phyloP scores from a whole-genome alignment of 2,113 vertebrate species.

The Coturnix japonica region DNA sequence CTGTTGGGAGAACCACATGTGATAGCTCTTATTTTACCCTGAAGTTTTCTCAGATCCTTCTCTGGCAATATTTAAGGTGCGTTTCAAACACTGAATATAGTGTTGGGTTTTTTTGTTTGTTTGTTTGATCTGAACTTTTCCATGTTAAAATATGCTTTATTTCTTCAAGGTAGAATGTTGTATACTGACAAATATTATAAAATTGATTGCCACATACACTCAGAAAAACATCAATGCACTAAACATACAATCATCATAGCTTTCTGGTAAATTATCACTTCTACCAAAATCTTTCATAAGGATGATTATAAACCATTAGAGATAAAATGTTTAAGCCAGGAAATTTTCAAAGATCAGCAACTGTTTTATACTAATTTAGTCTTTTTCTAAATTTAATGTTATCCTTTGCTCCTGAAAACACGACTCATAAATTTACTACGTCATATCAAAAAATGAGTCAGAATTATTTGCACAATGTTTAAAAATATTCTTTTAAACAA shows the following conservation, averaged over 20 bases:
- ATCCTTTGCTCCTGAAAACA: background rate
- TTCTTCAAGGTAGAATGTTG: background rate
- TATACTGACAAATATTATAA: background rate
- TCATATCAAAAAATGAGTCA: rapidly evolving
- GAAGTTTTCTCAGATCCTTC: background rate
- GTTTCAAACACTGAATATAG: background rate
- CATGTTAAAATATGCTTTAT: background rate
- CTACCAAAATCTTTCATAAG: background rate
- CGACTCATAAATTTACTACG: background rate
- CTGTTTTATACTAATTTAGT: background rate
- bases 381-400: background rate
- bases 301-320: background rate
- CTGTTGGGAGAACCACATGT: background rate
- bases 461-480: background rate
- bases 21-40: background rate
- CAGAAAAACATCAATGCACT: background rate
- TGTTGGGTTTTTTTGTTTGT: no score
- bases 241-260: background rate
- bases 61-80: background rate
- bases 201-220: background rate
- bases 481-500: background rate
- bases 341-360: background rate
- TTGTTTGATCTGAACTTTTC: background rate
- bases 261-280: background rate
- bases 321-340: background rate